phyloP scores from a whole-genome alignment of 2,888 invertebrate species.

The Eueremaeus valkanovi region DNA sequence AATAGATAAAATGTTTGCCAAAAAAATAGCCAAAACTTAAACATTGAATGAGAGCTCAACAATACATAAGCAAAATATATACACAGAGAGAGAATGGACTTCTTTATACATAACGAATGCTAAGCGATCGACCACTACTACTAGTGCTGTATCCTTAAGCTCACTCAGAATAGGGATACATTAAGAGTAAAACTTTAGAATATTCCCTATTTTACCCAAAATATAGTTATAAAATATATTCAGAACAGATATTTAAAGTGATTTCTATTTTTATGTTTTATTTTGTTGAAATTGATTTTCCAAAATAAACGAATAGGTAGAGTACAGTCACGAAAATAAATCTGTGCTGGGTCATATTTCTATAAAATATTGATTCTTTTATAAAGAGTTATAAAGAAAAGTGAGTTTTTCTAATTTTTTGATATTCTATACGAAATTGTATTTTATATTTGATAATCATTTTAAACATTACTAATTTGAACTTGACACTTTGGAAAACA shows the following conservation, averaged over 20 bases:
- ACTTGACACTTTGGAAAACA: too few species aligned
- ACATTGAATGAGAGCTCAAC: not conserved
- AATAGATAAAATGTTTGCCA: not conserved
- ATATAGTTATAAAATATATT: not conserved
- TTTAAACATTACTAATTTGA: too few species aligned
- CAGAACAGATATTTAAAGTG: not conserved
- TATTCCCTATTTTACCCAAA: not conserved
- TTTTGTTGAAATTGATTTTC: not conserved
- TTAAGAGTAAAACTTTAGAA: not conserved
- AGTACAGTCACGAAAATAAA: too few species aligned
- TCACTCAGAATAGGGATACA: not conserved
- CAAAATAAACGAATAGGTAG: too few species aligned
- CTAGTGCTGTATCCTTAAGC: not conserved
- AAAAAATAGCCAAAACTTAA: not conserved
- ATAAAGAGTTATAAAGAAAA: too few species aligned
- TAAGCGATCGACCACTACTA: not conserved
- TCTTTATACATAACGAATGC: not conserved
- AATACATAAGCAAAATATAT: not conserved
- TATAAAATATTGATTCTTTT: too few species aligned
- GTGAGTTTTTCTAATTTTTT: too few species aligned
- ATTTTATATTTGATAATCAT: too few species aligned
- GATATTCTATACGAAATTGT: too few species aligned
- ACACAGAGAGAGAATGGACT: not conserved
- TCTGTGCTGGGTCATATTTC: too few species aligned
- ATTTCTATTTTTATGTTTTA: not conserved